These are phyloP conservation scores for Xenops minutus DNA, from an alignment of 2,797 vertebrate genomes.

Conservation along the genomic window DNA sequence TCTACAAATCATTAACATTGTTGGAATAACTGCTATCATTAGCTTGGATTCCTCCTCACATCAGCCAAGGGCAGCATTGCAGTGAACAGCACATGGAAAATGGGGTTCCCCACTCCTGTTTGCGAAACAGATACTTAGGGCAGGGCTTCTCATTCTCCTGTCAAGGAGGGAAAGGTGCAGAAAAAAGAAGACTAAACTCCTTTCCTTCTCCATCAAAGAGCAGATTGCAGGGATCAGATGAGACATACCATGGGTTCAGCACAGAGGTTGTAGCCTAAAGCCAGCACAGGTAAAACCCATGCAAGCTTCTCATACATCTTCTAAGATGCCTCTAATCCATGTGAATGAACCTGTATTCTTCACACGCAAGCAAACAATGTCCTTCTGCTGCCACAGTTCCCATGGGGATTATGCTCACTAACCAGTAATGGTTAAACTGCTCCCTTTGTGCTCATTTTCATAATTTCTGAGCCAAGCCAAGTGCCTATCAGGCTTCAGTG, in stretches of 20 bases:
- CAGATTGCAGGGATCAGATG: not conserved
- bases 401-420: not conserved
- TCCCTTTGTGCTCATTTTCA: not conserved
- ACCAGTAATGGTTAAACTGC: not conserved
- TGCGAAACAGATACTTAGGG: not conserved
- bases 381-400: not conserved
- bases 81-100: not conserved
- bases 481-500: not conserved
- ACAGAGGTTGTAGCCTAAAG: not conserved
- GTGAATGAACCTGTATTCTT: not conserved
- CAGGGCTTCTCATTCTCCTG: not conserved
- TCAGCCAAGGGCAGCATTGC: not conserved
- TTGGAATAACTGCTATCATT: constrained; percentile 73
- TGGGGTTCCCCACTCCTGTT: not conserved
- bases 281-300: not conserved
- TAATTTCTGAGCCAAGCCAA: not conserved
- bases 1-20: constrained; percentile 74
- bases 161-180: not conserved
- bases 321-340: not conserved
- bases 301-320: not conserved
- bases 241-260: not conserved
- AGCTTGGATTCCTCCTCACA: constrained; percentile 21
- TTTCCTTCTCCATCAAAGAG: not conserved
- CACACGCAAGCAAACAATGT: not conserved
- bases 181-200: not conserved